Conservation (phyloP, 2,113 vertebrate species). For the Eolophus roseicapilla region DNA sequence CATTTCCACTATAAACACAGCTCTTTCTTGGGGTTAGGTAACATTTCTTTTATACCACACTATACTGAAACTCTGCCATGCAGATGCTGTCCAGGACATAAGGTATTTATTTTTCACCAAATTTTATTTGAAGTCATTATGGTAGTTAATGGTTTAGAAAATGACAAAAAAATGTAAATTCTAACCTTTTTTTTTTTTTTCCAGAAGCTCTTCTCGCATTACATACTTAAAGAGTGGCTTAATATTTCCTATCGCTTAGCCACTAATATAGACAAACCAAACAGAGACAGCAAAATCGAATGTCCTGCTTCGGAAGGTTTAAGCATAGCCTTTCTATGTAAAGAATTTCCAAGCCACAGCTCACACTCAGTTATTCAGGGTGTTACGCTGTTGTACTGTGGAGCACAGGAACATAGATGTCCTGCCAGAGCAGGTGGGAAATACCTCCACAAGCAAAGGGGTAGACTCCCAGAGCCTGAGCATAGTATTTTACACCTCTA, state of each 20-base stretch:
- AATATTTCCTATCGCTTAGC: background rate
- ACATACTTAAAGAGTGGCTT: background rate
- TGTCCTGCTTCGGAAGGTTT: background rate
- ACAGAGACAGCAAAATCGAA: background rate
- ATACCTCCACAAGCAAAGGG: background rate
- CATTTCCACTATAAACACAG: background rate
- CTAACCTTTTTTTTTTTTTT: background rate
- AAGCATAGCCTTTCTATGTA: background rate
- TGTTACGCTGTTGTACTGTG: background rate
- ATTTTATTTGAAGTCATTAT: constrained; percentile 2
- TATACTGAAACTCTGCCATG: background rate
- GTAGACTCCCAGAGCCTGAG: background rate
- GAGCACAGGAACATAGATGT: background rate
- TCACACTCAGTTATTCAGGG: background rate
- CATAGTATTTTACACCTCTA: background rate
- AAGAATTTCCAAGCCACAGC: background rate
- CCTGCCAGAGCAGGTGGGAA: background rate
- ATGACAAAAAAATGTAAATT: background rate
- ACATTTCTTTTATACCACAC: background rate
- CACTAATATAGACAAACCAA: background rate
- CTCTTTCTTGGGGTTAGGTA: background rate
- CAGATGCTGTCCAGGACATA: background rate
- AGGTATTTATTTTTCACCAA: background rate
- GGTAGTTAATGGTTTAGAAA: background rate
- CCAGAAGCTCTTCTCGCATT: background rate